phyloP scores from a whole-genome alignment of 2,888 invertebrate genomes.

The Macaria notata region DNA sequence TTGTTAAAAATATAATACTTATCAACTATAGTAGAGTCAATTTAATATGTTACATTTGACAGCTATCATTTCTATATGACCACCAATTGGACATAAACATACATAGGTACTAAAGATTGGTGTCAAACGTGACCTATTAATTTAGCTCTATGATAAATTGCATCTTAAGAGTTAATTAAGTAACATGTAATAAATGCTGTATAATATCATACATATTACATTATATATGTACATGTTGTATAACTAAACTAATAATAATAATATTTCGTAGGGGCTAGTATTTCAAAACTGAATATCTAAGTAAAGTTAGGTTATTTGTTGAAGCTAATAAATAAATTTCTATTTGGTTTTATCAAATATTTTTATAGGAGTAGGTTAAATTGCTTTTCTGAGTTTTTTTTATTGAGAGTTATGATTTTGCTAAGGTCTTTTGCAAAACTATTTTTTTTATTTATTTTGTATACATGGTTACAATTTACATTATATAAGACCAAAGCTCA shows the following conservation, averaged over 20 bases:
- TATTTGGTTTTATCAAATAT: constrained; percentile 1
- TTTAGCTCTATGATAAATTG: too few species aligned
- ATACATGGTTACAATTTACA: too few species aligned
- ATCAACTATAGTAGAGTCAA: too few species aligned
- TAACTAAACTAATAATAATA: neutral
- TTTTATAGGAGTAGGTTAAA: neutral
- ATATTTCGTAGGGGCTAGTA: constrained; percentile 9
- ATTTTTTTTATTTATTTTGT: constrained; percentile 42
- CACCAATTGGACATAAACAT: too few species aligned
- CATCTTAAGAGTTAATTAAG: too few species aligned
- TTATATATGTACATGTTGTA: constrained; percentile 6
- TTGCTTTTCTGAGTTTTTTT: neutral
- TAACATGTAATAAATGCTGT: too few species aligned
- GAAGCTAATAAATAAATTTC: neutral
- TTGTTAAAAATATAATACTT: too few species aligned
- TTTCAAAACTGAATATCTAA: constrained; percentile 38
- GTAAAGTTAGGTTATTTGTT: constrained; percentile 4
- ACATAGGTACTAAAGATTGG: too few species aligned
- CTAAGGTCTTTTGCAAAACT: constrained; percentile 20
- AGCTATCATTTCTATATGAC: too few species aligned
- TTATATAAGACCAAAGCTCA: too few species aligned
- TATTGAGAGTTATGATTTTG: neutral
- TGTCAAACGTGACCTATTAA: too few species aligned
- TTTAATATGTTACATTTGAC: too few species aligned
- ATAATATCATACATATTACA: neutral